Base-by-base conservation (phyloP, 2,888 invertebrate species). In the Proisotoma minuta region DNA sequence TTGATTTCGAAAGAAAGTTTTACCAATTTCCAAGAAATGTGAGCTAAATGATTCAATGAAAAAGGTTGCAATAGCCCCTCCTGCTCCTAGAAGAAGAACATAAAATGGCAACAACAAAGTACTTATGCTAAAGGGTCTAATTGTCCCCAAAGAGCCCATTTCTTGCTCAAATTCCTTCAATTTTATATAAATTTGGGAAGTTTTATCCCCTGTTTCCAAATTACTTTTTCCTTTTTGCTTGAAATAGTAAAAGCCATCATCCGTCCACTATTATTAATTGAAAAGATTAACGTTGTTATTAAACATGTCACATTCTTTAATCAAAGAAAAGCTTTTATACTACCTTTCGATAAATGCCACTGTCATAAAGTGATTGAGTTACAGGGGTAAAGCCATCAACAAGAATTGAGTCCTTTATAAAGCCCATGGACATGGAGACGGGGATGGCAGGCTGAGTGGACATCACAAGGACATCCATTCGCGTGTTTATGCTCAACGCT, bases 401-500 rank as follows among this genome's bases (percentile, higher is more conserved):
- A 18, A 59, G 26, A 58, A 62, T 60, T 5, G 68, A 68, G 34
- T 66, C 63, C 22, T 60, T 65, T 12, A 52, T 57, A 60, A 68
- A 68, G 1, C 59, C 65, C 3, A 68, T 12, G 1, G 68, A 66
- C 66, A 68, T 66, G 26, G 53, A 62, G 1, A 60, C 62, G 2
- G 62, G 26, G 8, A 66, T 49, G 15, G 64, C 59, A 18, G 54
- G 27, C 18, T 68, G 63, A 18, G 58, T 62, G 1, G 63, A 62
- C 40, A 27, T 20, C 1, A 64, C 4, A 1, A 68, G 22, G 3
- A 63, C 65, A 3, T 66, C 52, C 4, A 58, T 4, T 8, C 52
- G 43, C 4, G 61, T 39, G 23, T 62, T 64, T 3, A 68, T 5
- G 5, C 63, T 63, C 4, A 68, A 43, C 24, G 40, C 26, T 22